Conservation (phyloP, 2,888 invertebrate genomes). For the Drosophila affinis region DNA sequence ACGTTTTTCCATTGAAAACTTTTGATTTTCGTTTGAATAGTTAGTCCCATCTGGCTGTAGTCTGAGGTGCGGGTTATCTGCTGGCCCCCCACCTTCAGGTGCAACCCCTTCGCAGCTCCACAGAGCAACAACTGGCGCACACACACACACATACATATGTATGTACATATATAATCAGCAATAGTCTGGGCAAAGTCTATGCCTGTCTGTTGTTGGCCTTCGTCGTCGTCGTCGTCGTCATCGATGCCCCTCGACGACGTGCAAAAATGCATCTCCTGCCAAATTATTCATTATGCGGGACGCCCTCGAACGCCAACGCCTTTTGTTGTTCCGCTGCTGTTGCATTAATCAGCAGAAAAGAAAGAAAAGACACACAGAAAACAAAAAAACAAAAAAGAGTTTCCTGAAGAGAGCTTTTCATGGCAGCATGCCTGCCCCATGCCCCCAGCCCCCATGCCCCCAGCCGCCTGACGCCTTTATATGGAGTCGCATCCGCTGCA, state of each 20-base stretch:
- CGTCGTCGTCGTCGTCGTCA: constrained; percentile 21
- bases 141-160: not conserved
- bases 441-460: no score
- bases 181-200: constrained; percentile 39
- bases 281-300: constrained; percentile 60
- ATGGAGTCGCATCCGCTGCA: constrained; percentile 68
- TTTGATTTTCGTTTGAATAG: no score
- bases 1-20: no score
- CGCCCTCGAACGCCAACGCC: constrained; percentile 28
- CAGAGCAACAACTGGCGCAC: not conserved
- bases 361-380: not conserved
- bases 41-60: not conserved
- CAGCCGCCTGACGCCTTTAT: constrained; percentile 40
- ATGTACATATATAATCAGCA: constrained; percentile 25
- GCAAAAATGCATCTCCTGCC: constrained; percentile 70
- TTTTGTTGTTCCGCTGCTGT: constrained; percentile 29
- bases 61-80: not conserved
- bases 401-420: constrained; percentile 29
- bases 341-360: constrained; percentile 40
- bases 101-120: not conserved
- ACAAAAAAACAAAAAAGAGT: not conserved
- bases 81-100: not conserved
- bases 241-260: constrained; percentile 49
- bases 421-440: constrained; percentile 18
- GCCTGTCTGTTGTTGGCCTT: constrained; percentile 19